phyloP scores from a whole-genome alignment of 2,113 vertebrate genomes.

The Reinhardtius hippoglossoides region DNA sequence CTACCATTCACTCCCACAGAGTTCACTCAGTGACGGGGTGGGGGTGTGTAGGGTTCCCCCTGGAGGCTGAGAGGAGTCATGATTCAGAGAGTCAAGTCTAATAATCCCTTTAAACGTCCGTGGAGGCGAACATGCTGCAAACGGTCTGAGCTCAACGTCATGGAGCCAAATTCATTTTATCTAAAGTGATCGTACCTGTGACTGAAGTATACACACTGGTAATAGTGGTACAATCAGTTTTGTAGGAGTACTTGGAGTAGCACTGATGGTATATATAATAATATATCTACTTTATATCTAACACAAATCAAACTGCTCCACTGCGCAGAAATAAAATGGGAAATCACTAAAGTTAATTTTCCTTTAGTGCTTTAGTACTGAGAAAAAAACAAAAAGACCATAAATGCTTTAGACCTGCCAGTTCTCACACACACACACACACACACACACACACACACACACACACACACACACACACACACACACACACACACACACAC shows the following conservation, averaged over 20 bases:
- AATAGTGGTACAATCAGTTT: no score
- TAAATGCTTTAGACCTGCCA: not conserved
- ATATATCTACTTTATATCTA: not conserved
- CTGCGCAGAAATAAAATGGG: not conserved
- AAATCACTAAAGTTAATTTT: not conserved
- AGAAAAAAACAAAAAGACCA: not conserved
- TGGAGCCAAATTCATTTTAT: no score
- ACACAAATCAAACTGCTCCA: not conserved
- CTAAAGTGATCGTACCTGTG: not conserved
- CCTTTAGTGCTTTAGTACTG: not conserved
- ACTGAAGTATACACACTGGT: no score
- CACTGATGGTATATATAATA: not conserved
- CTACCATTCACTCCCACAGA: no score
- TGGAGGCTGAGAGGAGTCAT: no score
- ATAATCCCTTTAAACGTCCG: no score
- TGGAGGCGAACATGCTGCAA: no score
- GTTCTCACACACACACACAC: not conserved
- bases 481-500: slow-evolving; percentile 1
- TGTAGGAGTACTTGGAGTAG: not conserved
- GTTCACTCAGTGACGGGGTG: no score
- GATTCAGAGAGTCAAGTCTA: no score
- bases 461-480: no score
- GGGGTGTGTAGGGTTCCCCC: no score
- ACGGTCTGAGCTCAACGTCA: no score
- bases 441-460: not conserved